These are phyloP conservation scores for Clarias platycephalus DNA, from an alignment of 2,797 vertebrate species.

Conservation along the genomic window DNA sequence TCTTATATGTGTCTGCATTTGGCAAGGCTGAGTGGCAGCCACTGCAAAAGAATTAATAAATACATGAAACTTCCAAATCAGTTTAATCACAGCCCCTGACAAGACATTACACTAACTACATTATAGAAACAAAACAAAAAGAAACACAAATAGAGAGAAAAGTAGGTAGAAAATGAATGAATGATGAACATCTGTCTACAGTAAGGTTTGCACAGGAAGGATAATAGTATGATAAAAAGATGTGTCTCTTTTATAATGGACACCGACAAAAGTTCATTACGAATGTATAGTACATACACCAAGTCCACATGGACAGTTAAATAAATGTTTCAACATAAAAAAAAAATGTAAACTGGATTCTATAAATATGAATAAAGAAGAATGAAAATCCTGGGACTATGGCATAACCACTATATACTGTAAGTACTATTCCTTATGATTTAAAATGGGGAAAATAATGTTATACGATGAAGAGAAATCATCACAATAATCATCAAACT, in stretches of 20 bases:
- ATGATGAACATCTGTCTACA: conserved; percentile 77
- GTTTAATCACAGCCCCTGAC: conserved; percentile 76
- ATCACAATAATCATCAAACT: not conserved
- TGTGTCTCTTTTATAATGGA: conserved; percentile 59
- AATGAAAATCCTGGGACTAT: not conserved
- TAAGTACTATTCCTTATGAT: not conserved
- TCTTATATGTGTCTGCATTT: conserved; percentile 28
- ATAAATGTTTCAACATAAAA: not conserved
- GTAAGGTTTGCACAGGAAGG: conserved; percentile 63
- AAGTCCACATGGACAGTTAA: not conserved
- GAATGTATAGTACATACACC: not conserved
- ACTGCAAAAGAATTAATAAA: conserved; percentile 71
- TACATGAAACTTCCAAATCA: conserved; percentile 72
- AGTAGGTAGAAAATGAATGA: conserved; percentile 70
- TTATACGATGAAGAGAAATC: not conserved
- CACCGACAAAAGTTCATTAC: not conserved
- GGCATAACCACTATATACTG: not conserved
- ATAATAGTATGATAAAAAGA: conserved; percentile 75
- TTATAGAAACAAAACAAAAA: conserved; percentile 57
- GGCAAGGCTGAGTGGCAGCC: conserved; percentile 68
- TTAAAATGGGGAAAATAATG: not conserved
- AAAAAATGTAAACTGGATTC: not conserved
- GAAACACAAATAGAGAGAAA: not conserved
- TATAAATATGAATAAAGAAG: not conserved
- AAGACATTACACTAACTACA: conserved; percentile 79